A percentile compares a stretch with the other conserved stretches of the same genome.
These are phyloP conservation scores for Drosophila tripunctata DNA, from an alignment of 2,888 invertebrate species.

Conservation along the genomic window DNA sequence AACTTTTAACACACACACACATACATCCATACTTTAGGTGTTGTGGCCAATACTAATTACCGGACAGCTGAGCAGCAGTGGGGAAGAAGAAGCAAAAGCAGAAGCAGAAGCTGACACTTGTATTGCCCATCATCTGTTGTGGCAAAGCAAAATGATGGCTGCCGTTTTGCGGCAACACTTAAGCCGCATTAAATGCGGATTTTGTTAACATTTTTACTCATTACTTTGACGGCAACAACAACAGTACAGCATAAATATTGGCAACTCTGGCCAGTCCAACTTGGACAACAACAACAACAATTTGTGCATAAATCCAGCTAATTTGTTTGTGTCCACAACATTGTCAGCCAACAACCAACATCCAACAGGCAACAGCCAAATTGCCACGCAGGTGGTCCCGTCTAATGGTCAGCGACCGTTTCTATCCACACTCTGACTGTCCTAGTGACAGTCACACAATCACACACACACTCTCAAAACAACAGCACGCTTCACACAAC, in stretches of 20 bases:
- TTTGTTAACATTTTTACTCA: slow-evolving; percentile 66
- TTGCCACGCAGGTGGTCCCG: slow-evolving; percentile 15
- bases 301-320: slow-evolving; percentile 51
- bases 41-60: slow-evolving; percentile 53
- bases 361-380: neutral
- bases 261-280: neutral
- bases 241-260: slow-evolving; percentile 1
- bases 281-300: slow-evolving; percentile 9
- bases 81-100: neutral
- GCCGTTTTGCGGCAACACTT: slow-evolving; percentile 47
- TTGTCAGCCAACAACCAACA: too few relatives aligned
- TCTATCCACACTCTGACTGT: neutral
- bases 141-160: slow-evolving; percentile 35
- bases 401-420: slow-evolving; percentile 8
- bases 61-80: slow-evolving; percentile 1
- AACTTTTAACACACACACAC: slow-evolving; percentile 26
- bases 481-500: slow-evolving; percentile 4
- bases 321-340: slow-evolving; percentile 54
- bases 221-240: slow-evolving; percentile 27
- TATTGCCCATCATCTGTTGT: slow-evolving; percentile 20
- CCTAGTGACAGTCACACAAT: neutral
- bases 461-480: neutral
- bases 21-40: neutral
- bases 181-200: slow-evolving; percentile 68
- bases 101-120: neutral